Percentiles rank a stretch among this genome's conserved stretches.
These are phyloP conservation scores for Phymatocera aterrima DNA, from an alignment of 2,888 invertebrate species.

Conservation along the genomic window DNA sequence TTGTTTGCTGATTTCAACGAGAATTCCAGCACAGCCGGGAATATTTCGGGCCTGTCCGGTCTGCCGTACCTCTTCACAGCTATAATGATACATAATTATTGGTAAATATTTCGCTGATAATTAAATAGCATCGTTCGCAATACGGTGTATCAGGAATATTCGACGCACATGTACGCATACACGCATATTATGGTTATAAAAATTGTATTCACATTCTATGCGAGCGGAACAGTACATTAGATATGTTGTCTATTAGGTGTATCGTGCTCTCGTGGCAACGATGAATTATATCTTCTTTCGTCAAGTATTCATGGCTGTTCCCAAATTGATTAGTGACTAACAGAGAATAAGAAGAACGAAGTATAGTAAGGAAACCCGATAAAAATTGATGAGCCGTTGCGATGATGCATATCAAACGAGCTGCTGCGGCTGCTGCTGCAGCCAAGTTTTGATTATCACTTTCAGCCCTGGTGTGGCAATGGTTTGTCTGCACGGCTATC, in stretches of 20 bases:
- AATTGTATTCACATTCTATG: too few species aligned
- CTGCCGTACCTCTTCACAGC: background rate
- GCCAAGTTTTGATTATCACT: constrained; percentile 4
- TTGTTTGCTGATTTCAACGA: background rate
- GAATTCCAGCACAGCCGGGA: background rate
- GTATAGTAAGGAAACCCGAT: background rate
- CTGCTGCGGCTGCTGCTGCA: background rate
- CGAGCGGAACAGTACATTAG: too few species aligned
- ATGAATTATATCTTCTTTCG: too few species aligned
- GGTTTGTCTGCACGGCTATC: background rate
- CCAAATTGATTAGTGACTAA: too few species aligned
- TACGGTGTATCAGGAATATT: background rate
- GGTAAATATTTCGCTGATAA: background rate
- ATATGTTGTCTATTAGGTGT: too few species aligned
- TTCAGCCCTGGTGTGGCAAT: background rate
- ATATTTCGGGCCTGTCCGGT: background rate
- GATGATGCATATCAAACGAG: background rate
- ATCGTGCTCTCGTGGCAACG: too few species aligned
- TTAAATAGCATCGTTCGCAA: background rate
- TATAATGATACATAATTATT: constrained; percentile 1
- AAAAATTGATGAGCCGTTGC: background rate
- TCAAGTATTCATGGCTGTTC: too few species aligned
- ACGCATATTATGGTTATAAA: too few species aligned
- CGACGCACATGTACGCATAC: background rate
- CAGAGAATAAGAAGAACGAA: background rate